Evolutionary conservation across 2,888 invertebrate species (phyloP).

Genomic region (Xanthostigma xanthostigma): DNA sequence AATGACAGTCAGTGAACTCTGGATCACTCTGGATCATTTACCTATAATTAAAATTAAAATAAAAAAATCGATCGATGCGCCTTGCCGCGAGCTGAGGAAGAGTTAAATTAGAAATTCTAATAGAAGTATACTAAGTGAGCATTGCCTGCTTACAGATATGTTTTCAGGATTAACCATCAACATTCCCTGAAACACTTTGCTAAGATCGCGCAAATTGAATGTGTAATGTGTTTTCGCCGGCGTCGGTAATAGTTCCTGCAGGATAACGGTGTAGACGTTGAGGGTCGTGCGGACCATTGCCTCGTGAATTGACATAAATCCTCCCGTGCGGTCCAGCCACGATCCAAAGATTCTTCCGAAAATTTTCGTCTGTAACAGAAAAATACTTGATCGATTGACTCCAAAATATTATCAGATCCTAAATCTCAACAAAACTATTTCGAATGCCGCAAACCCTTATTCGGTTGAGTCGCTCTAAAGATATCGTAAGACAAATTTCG

Average conservation of each 20-base stretch:
- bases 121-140: too few relatives aligned
- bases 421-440: too few relatives aligned
- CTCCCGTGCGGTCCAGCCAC: conserved; percentile 37
- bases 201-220: conserved; percentile 76
- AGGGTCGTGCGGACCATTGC: conserved; percentile 47
- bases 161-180: conserved; percentile 51
- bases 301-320: conserved; percentile 17
- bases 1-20: too few relatives aligned
- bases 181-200: conserved; percentile 70
- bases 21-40: too few relatives aligned
- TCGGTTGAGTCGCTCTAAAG: too few relatives aligned
- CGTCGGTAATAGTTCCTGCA: conserved; percentile 63
- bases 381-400: neutral
- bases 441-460: too few relatives aligned
- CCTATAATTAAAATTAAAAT: too few relatives aligned
- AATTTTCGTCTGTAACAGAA: conserved; percentile 32
- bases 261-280: conserved; percentile 47
- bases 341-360: conserved; percentile 56
- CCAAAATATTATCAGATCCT: too few relatives aligned
- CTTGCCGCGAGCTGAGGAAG: too few relatives aligned
- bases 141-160: conserved; percentile 43
- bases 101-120: too few relatives aligned
- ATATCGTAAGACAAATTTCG: too few relatives aligned
- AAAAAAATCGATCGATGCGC: too few relatives aligned
- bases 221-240: conserved; percentile 84